These are phyloP conservation scores for Quiscalus mexicanus DNA, from an alignment of 2,113 vertebrate species.

Conservation along the genomic window DNA sequence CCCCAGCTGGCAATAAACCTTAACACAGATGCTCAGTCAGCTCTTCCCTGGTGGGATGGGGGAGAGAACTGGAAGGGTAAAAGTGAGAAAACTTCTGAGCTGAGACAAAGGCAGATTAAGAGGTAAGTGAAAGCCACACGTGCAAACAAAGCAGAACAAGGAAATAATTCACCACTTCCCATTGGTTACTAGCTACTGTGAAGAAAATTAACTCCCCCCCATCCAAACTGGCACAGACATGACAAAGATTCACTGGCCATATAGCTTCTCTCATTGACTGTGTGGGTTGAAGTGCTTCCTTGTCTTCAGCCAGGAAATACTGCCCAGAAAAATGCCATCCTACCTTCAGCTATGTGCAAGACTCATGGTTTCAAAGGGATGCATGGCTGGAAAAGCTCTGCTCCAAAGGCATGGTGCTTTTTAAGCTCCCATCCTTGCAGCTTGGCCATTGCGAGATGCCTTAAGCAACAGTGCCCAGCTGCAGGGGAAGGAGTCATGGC, in stretches of 20 bases:
- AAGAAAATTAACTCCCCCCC: neutral
- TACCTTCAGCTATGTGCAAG: neutral
- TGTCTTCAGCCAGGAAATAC: neutral
- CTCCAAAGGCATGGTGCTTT: neutral
- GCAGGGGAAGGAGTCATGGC: neutral
- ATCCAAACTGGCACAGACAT: neutral
- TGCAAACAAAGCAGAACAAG: neutral
- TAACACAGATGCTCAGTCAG: neutral
- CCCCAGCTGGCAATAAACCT: neutral
- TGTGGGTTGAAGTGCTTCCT: rapidly evolving
- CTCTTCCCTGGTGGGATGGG: neutral
- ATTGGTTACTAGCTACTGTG: neutral
- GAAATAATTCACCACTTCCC: neutral
- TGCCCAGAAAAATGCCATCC: neutral
- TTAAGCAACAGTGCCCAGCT: neutral
- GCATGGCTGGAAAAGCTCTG: neutral
- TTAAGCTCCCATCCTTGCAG: neutral
- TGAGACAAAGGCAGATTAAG: neutral
- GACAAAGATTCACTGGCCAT: neutral
- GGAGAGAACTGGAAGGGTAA: neutral
- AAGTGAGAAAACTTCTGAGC: neutral
- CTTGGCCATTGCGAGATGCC: neutral
- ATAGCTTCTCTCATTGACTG: neutral
- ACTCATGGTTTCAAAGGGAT: neutral
- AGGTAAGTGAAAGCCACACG: neutral